A percentile compares a stretch with the other conserved stretches of the same genome.
Conservation (phyloP, 2,113 vertebrate genomes). For the Erpornis zantholeuca region DNA sequence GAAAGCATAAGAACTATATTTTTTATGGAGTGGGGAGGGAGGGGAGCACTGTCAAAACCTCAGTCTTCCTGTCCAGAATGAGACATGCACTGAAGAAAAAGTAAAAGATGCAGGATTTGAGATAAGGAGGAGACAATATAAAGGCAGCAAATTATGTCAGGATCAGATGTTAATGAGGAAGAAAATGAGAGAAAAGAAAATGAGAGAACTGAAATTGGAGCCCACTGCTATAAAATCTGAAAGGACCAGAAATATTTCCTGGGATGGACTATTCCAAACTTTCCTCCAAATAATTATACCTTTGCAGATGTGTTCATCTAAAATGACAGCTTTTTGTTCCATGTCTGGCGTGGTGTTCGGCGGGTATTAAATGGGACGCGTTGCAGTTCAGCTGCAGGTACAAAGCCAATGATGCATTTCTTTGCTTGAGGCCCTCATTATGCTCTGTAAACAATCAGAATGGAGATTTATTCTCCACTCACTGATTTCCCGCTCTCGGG, state of each 20-base stretch:
- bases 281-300: background rate
- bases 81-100: background rate
- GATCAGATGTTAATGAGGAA: background rate
- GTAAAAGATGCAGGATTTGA: background rate
- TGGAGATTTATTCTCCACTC: conserved; percentile 47
- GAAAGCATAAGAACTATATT: background rate
- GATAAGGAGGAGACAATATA: background rate
- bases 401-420: conserved; percentile 1
- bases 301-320: background rate
- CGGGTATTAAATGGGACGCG: background rate
- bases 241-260: background rate
- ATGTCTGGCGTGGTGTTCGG: fast-evolving
- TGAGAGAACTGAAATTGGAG: background rate
- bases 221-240: background rate
- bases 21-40: background rate
- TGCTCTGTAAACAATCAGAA: conserved; percentile 42
- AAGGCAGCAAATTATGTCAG: background rate
- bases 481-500: background rate
- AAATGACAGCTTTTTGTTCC: background rate
- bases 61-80: background rate
- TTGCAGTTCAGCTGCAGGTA: conserved; percentile 1
- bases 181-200: background rate
- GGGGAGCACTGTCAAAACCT: background rate
- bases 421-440: conserved; percentile 44
- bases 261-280: background rate